Evolutionary conservation across 2,888 invertebrate species (phyloP), one percentile per base, ranked within the genome.

Genomic region (Tubulanus polymorphus): DNA sequence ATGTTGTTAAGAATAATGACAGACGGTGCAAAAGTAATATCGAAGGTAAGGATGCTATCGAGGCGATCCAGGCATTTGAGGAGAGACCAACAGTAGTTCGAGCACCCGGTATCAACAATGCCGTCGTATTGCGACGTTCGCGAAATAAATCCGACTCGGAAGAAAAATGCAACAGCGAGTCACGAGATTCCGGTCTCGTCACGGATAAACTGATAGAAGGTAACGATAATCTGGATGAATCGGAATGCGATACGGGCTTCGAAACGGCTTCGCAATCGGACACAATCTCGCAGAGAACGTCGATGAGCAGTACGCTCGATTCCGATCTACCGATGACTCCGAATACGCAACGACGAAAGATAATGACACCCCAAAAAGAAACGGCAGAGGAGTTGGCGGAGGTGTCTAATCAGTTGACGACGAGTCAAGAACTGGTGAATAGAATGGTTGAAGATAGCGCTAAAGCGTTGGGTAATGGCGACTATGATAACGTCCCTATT

Each of bases 231-330:
- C n/a, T n/a, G n/a, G n/a, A n/a, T n/a, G 41, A 41, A 15, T 41
- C 41, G 6, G 41, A 41, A 15, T 41, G 41, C 15, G 41, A 41
- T 41, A 41, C 41, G 6, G 41, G 41, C 3, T 41, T 41, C 15
- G 41, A 41, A 23, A 41, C 41, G 5, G 41, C 3, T 68, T 70
- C 67, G 70, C 72, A 27, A 60, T 57, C 46, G 6, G 72, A 67
- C 27, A 71, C 70, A 18, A 65, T 70, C 37, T 75, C 74, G 5
- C 74, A 75, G 53, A 63, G 76, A 41, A 76, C 75, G 0, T 76
- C 76, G 3, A 65, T 76, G 57, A 73, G 73, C 60, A 76, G 76
- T 57, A 73, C 71, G 1, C 59, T 74, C 23, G 76, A 76, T 48
- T 70, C 72, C 5, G 73, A 74, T 48, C 61, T 71, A 26, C 37